phyloP scores from a whole-genome alignment of 1,140 invertebrate species.

The Xylocopa sonorina region DNA sequence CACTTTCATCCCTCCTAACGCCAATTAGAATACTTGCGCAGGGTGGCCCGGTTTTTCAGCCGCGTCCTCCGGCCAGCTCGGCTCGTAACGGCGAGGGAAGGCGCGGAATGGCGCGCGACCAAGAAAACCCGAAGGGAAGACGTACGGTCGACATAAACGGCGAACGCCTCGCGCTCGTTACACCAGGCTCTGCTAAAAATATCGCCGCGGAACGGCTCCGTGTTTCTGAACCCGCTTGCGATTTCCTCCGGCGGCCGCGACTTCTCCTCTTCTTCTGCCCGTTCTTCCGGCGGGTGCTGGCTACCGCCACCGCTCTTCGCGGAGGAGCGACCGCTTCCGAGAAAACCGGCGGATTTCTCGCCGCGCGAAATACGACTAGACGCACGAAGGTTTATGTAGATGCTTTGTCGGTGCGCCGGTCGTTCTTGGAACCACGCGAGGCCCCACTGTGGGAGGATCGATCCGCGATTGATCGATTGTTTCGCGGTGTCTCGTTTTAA shows the following conservation, averaged over 20 bases:
- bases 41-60: neutral
- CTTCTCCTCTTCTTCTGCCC: neutral
- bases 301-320: neutral
- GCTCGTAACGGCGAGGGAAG: neutral
- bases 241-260: neutral
- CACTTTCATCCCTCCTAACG: too few relatives aligned
- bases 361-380: conserved; percentile 20
- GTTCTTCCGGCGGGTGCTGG: neutral
- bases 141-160: conserved; percentile 10
- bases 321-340: neutral
- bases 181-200: neutral
- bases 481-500: neutral
- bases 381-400: conserved; percentile 22
- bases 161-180: conserved; percentile 2
- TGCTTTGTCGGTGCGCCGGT: conserved; percentile 11
- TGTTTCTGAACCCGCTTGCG: neutral
- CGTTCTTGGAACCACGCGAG: neutral
- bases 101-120: neutral
- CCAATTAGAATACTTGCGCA: neutral
- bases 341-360: conserved; percentile 15
- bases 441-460: neutral
- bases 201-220: neutral
- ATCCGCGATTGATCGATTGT: conserved; percentile 12
- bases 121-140: neutral
- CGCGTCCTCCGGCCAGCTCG: neutral